phyloP scores from a whole-genome alignment of 2,888 invertebrate species.

The Amaurobius ferox region DNA sequence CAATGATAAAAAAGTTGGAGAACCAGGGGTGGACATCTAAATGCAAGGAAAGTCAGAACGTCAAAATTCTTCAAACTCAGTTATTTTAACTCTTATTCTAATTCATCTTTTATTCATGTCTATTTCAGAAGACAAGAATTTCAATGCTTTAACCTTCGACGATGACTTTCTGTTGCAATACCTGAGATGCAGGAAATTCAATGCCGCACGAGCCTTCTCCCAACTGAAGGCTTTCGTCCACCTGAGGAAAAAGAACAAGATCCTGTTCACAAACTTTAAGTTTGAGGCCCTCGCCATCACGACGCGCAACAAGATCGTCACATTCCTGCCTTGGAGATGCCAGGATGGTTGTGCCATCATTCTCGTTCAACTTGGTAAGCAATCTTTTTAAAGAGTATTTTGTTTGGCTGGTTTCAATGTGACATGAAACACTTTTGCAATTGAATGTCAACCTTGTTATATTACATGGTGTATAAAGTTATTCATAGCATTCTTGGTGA shows the following conservation, averaged over 20 bases:
- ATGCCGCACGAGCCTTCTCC: slow-evolving; percentile 20
- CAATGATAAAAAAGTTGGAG: too few species aligned
- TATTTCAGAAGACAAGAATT: slow-evolving; percentile 24
- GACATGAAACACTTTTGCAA: too few species aligned
- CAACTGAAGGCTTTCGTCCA: slow-evolving; percentile 18
- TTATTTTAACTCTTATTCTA: too few species aligned
- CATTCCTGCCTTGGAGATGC: slow-evolving; percentile 30
- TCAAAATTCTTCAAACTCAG: too few species aligned
- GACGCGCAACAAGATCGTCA: slow-evolving; percentile 1
- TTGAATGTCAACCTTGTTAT: too few species aligned
- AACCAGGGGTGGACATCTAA: too few species aligned
- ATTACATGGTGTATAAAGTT: too few species aligned
- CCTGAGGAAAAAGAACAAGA: slow-evolving; percentile 11
- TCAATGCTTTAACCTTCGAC: background rate
- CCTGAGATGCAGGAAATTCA: slow-evolving; percentile 31
- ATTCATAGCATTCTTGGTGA: too few species aligned
- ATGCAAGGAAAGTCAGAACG: too few species aligned
- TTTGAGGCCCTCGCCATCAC: background rate
- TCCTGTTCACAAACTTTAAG: slow-evolving; percentile 3
- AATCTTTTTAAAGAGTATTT: too few species aligned
- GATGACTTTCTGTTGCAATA: slow-evolving; percentile 44
- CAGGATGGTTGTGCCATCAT: slow-evolving; percentile 47
- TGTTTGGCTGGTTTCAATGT: too few species aligned
- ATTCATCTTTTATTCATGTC: too few species aligned
- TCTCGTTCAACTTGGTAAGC: slow-evolving; percentile 28